Base-by-base conservation (phyloP, 2,797 vertebrate species). In the Hydrolagus colliei region DNA sequence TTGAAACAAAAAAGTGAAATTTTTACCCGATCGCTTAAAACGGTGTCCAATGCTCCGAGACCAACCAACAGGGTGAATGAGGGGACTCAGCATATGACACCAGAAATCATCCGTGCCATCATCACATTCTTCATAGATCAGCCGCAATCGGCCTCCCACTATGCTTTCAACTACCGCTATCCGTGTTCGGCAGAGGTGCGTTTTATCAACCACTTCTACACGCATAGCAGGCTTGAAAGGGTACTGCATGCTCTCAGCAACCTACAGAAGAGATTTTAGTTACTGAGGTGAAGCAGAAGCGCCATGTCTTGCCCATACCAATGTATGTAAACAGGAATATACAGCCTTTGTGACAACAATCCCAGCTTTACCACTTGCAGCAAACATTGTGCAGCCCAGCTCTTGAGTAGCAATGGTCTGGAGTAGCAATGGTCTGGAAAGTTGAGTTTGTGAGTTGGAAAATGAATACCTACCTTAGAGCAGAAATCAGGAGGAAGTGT, bases 81-180 rank as follows among this genome's bases (percentile, higher is more conserved):
- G 95, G 0, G 98, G 98, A 88, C 98, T 99, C 91, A 92, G 95
- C 98, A 99, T 99, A 90, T 99, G 98, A 93, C 98, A 99, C 98
- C 98, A 99, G 92, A 99, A 99, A 92, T 99, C 97, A 76, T 99
- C 98, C 0, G 93, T 94, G 87, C 96, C 96, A 62, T 98, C 97
- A 89, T 97, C 95, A 13, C 96, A 97, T 90, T 99, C 98, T 88
- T 99, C 97, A 18, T 99, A 99, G 41, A 98, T 96, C 88, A 99
- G 89, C 85, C 96, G 91, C 89, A 99, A 91, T 85, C 98, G 94
- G 41, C 98, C 98, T 72, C 98, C 98, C 4, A 97, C 97, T 65
- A 99, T 96, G 71, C 95, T 96, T 87, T 99, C 97, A 86, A 99
- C 97, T 87, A 99, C 91, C 0, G 98, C 98, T 84, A 98, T 97